Percentiles rank a stretch among this genome's conserved stretches.
Evolutionary conservation across 2,888 invertebrate species (phyloP).

Genomic region (Luffia ferchaultella): DNA sequence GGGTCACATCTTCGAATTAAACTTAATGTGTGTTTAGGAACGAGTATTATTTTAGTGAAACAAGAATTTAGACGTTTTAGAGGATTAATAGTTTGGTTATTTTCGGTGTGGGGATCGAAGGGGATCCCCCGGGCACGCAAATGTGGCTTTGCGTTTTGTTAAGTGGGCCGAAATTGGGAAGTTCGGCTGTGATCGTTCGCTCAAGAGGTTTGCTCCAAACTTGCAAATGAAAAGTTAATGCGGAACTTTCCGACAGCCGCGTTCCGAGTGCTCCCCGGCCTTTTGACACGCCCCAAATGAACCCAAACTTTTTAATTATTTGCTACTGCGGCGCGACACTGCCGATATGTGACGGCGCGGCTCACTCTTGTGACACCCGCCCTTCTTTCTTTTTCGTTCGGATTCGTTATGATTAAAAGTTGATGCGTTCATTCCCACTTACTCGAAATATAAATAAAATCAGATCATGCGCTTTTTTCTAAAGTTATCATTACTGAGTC

Average conservation of each 20-base stretch:
- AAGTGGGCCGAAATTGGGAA: conserved; percentile 32
- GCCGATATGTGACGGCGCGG: conserved; percentile 1
- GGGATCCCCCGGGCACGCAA: neutral
- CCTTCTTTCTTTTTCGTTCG: neutral
- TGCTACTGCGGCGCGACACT: conserved; percentile 17
- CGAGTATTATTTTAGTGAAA: neutral
- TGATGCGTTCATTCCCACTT: too few species aligned
- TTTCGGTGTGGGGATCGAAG: neutral
- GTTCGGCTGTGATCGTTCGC: conserved; percentile 27
- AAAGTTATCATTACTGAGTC: too few species aligned
- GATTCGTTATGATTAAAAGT: too few species aligned
- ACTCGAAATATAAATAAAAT: too few species aligned
- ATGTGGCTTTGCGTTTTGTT: conserved; percentile 23
- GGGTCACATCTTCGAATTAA: neutral
- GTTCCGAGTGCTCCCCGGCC: conserved; percentile 21
- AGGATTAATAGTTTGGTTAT: neutral
- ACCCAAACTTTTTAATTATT: conserved; percentile 51
- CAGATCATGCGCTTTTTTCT: too few species aligned
- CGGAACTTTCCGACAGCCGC: conserved; percentile 46
- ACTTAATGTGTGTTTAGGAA: neutral
- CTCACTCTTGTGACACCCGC: neutral
- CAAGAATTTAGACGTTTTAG: neutral
- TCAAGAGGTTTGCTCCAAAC: conserved; percentile 34
- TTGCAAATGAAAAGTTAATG: conserved; percentile 60
- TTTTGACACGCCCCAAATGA: conserved; percentile 35